Evolutionary conservation across 2,888 invertebrate species (phyloP), one percentile per base, ranked within the genome.

Genomic region (Apocheima hispidaria): DNA sequence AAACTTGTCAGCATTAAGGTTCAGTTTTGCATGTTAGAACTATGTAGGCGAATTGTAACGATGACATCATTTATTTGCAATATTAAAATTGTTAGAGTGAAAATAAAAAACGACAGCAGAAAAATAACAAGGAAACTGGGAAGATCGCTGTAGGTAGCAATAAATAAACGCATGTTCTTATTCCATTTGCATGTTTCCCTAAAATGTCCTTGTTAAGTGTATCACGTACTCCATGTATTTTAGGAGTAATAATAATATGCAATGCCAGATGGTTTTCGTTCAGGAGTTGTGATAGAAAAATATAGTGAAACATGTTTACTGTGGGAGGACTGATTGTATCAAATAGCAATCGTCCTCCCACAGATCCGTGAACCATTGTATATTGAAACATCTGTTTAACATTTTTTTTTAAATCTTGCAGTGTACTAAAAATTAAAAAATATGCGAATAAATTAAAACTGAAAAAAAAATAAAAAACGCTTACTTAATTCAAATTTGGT

Each of bases 151-250:
- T 28, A 12, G 46, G 5, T 28, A 12, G 46, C 20, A 46, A 46
- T 46, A 50, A 50, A 64, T 63, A 68, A 64, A 60, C 54, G 51
- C 50, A 30, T 30, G 18, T 28, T 30, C 28, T 30, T 18, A 28
- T 46, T 46, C 18, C 30, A 46, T 46, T 46, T 46, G 12, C 38
- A 50, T 36, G 36, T 23, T 50, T 14, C 66, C 68, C 40, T 52
- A 66, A 68, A 75, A 77, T n/a, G 23, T 36, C 36, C 21, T 35
- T 36, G 50, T 30, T 50, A 26, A 50, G 70, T 76, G 73, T 78
- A 75, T 79, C 79, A 81, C 78, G 78, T 81, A 76, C 73, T 54
- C 58, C 18, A 2, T 46, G 65, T 79, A 78, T 83, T 82, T 84
- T 82, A 65, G 46, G 12, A 64, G 65, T 63, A 63, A 66, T n/a